Base-by-base conservation (phyloP, 2,797 vertebrate species). In the Molossus alvarezi region DNA sequence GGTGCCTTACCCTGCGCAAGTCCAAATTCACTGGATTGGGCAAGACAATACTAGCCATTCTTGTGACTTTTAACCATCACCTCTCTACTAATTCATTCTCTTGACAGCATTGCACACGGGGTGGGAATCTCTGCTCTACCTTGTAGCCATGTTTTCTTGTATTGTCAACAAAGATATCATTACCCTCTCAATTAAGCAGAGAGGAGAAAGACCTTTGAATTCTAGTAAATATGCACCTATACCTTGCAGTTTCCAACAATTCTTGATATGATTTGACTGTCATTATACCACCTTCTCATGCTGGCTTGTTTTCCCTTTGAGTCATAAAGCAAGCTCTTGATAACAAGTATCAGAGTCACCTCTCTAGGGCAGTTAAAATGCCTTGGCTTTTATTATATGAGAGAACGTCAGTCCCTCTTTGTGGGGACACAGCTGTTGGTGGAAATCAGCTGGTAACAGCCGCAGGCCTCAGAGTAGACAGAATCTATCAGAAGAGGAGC, bases 251-350 rank as follows among this genome's bases (percentile, higher is more conserved):
- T 84, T 91, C 6, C 21, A 72, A 71, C 29, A 18, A 48, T 60
- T 92, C 10, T 48, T 20, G 4, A 27, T 20, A 15, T 5, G 23
- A 76, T 65, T 55, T 45, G 21, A 29, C 65, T 6, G 6, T 45
- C 33, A 65, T 85, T 33, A 29, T 4, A 29, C 5, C 85, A 37
- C 10, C 37, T 65, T 76, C 55, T 73, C 45, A 53, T 27, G 33
- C 51, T 37, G 6, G 10, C 20, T 64, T 45, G 20, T n/a, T 82
- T 87, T 33, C 55, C 29, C 25, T 65, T 48, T 69, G 72, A 23
- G 37, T 85, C 73, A 51, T 64, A 85, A 81, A 81, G 65, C 33
- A 80, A 84, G 37, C 58, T 81, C 79, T 58, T 76, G 72, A 58
- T 65, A 64, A 64, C 23, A 84, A 55, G 15, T 45, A 57, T 37